Evolutionary conservation across 2,797 vertebrate species (phyloP), one percentile per base, ranked within the genome.

Genomic region (Falco berigora): DNA sequence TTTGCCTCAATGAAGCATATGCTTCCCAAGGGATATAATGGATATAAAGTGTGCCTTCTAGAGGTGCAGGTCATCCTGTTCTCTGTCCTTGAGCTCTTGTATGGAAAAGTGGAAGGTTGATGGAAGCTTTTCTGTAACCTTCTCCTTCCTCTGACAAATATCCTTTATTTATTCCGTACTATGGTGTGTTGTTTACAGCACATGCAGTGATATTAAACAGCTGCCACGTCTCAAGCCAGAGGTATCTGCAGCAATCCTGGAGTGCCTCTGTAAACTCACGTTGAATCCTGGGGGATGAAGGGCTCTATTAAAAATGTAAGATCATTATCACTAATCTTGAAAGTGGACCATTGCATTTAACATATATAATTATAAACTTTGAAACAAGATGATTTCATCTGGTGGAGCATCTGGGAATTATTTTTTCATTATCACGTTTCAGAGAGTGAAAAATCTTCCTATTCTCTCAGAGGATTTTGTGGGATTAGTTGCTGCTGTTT

Each of bases 401-500:
- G 91, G 61, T 64, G 66, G 92, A 92, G 55, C 93, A 92, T 88
- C 78, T 93, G 94, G 91, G 92, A 95, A 71, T 91, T 97, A 80
- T 58, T 81, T 96, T 90, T 92, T 74, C 94, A 90, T 95, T 95
- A 90, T 58, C 89, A 58, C 1, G 1, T 95, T 96, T 90, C 94
- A 61, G 75, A 85, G 90, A 87, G 81, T 76, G 58, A 96, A 96
- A 95, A 94, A 72, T 40, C 77, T 80, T 83, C 62, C 72, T 4
- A 0, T 88, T 61, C 36, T 94, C 71, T 95, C 20, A 0, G 67
- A 86, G 88, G 93, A 77, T 79, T 96, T 86, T 58, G 62, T 80
- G 77, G 92, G 91, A 96, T 97, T 96, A 96, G 88, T 50, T 83
- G 42, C 86, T 92, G 74, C 80, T 96, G 68, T 91, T 97, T 92